Evolutionary conservation across 2,888 invertebrate genomes (phyloP), one percentile per base, ranked within the genome.

Genomic region (Macropis europaea): DNA sequence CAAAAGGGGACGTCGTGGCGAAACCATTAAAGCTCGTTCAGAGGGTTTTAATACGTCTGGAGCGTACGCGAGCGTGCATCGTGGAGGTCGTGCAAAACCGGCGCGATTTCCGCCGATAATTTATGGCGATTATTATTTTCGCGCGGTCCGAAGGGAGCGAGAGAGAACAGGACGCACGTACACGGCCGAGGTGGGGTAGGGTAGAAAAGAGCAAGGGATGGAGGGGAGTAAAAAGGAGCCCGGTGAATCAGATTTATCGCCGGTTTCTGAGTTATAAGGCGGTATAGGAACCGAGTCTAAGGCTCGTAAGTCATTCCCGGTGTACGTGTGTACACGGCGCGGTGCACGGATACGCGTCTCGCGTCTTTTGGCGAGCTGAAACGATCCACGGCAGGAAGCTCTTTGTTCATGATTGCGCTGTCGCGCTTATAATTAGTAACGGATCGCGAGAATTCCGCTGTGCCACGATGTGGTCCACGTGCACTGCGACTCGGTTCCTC

Each of bases 41-140:
- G 24, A 36, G 54, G 54, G 9, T 47, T 64, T 73, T 59, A 66
- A 60, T 70, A 68, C 69, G 68, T 15, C 19, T 11, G 57, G 59
- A 34, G 36, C 43, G 61, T 43, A 43, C 24, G 61, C 42, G 48
- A 30, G 48, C 54, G 13, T 32, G 64, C 52, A 42, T 38, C 63
- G 48, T 17, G 54, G 60, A 54, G 66, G 48, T 77, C 77, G 77
- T 73, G 77, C 77, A 76, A 80, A 73, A 73, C 71, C 81, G 47
- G 72, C 68, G 79, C 79, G 82, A 83, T 86, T 81, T 84, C 76
- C 79, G 73, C 60, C 69, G 81, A 84, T 82, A 84, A 86, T 86
- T 86, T 84, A 86, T 85, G 75, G 79, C 84, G 82, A 86, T 86
- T 86, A 86, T 86, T 86, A 86, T 86, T 85, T 85, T 82, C 80